A percentile compares a stretch with the other conserved stretches of the same genome.
phyloP scores from a whole-genome alignment of 2,888 invertebrate species.

The Andrena bucephala region DNA sequence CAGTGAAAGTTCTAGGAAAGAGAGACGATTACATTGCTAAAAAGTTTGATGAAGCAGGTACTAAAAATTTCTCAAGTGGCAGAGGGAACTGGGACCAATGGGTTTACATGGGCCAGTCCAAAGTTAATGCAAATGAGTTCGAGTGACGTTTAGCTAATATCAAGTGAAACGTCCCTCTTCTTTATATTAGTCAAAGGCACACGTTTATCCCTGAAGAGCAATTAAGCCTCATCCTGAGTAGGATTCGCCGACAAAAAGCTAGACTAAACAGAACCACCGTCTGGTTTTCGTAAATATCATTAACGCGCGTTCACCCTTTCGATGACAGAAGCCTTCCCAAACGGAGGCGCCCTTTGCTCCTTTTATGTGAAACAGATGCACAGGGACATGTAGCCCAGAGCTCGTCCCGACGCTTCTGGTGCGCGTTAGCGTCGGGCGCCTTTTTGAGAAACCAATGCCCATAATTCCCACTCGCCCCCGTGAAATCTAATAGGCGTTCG shows the following conservation, averaged over 20 bases:
- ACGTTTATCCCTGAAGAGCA: not conserved
- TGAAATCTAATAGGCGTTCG: constrained; percentile 68
- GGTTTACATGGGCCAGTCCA: no score
- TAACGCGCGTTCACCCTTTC: constrained; percentile 63
- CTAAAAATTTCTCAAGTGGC: no score
- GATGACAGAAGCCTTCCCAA: constrained; percentile 66
- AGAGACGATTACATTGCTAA: no score
- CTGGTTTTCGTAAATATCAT: constrained; percentile 60
- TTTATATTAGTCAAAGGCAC: not conserved
- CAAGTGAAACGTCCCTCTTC: no score
- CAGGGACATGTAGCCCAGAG: constrained; percentile 42
- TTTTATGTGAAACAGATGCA: constrained; percentile 79
- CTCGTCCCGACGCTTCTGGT: constrained; percentile 67
- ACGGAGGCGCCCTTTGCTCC: constrained; percentile 56
- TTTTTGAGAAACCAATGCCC: constrained; percentile 65
- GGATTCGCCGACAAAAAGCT: constrained; percentile 35
- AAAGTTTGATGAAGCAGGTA: no score
- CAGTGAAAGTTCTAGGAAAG: not conserved
- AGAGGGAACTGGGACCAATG: no score
- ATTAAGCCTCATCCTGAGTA: not conserved
- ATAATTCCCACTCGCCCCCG: constrained; percentile 62
- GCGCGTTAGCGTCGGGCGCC: constrained; percentile 70
- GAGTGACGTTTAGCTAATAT: no score
- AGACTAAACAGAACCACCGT: constrained; percentile 65
- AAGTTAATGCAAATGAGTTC: no score